phyloP scores from a whole-genome alignment of 2,888 invertebrate species.

The Ametastegia equiseti region DNA sequence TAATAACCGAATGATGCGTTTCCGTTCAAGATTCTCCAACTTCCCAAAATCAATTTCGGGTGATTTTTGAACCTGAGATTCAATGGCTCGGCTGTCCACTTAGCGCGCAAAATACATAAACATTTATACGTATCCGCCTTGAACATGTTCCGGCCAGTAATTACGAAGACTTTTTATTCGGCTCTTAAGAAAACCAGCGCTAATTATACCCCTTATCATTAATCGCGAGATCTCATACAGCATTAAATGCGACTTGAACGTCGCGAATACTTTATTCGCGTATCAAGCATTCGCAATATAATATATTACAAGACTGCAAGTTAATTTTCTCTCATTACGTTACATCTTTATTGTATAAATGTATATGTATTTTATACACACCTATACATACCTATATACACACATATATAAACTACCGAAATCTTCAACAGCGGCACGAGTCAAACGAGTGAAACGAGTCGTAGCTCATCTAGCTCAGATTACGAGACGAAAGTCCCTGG shows the following conservation, averaged over 20 bases:
- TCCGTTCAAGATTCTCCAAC: too few species aligned
- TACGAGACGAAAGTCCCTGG: conserved; percentile 36
- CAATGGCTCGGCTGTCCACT: not conserved
- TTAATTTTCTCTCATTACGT: not conserved
- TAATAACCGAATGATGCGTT: too few species aligned
- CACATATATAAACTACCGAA: conserved; percentile 22
- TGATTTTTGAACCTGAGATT: not conserved
- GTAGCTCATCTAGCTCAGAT: conserved; percentile 29
- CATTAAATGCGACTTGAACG: not conserved
- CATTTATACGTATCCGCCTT: not conserved
- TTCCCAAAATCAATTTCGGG: not conserved
- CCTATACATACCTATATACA: too few species aligned
- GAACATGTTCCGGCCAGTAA: not conserved
- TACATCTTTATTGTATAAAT: too few species aligned
- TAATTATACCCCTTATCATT: not conserved
- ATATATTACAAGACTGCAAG: not conserved
- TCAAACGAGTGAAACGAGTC: conserved; percentile 39
- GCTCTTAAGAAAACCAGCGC: not conserved
- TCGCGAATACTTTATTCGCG: not conserved
- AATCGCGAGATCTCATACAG: not conserved
- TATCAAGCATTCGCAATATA: not conserved
- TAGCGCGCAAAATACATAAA: too few species aligned
- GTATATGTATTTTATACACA: too few species aligned
- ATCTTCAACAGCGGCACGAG: conserved; percentile 27
- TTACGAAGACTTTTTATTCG: not conserved